These are phyloP conservation scores for Chorisops tibialis DNA, from an alignment of 2,888 invertebrate species.

Conservation along the genomic window DNA sequence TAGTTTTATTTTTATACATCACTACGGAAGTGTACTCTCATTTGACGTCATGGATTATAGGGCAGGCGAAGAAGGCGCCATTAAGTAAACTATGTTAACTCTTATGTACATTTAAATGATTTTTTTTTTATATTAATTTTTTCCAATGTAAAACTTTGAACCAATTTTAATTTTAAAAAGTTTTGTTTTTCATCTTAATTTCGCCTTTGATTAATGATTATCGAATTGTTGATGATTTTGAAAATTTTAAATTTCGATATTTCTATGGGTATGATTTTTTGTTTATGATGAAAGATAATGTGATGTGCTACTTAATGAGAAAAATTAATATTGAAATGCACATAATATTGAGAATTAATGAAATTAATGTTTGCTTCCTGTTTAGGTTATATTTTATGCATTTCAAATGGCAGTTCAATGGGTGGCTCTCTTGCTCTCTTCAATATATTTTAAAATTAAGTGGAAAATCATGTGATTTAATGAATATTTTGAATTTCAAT, in stretches of 20 bases:
- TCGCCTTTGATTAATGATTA: no score
- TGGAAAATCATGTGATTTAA: no score
- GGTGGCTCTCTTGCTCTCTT: conserved; percentile 15
- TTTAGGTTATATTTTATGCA: conserved; percentile 12
- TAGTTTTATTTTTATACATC: conserved; percentile 9
- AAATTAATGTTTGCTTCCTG: background rate
- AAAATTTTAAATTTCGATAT: no score
- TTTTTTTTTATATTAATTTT: background rate
- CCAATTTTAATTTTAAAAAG: conserved; percentile 15
- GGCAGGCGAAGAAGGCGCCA: conserved; percentile 5
- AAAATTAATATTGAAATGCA: conserved; percentile 13
- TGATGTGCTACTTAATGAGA: background rate
- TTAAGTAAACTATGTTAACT: conserved; percentile 15
- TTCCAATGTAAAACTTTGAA: conserved; percentile 16
- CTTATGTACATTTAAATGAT: conserved; percentile 8
- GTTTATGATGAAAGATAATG: no score
- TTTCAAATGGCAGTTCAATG: conserved; percentile 25
- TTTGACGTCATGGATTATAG: no score
- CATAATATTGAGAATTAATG: background rate
- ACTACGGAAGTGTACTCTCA: background rate
- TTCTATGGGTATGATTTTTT: no score
- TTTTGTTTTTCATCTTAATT: no score
- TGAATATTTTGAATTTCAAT: no score
- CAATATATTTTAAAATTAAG: background rate
- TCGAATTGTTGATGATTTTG: no score